These are phyloP conservation scores for Vombatus ursinus DNA, from an alignment of 2,113 vertebrate genomes.

Conservation along the genomic window DNA sequence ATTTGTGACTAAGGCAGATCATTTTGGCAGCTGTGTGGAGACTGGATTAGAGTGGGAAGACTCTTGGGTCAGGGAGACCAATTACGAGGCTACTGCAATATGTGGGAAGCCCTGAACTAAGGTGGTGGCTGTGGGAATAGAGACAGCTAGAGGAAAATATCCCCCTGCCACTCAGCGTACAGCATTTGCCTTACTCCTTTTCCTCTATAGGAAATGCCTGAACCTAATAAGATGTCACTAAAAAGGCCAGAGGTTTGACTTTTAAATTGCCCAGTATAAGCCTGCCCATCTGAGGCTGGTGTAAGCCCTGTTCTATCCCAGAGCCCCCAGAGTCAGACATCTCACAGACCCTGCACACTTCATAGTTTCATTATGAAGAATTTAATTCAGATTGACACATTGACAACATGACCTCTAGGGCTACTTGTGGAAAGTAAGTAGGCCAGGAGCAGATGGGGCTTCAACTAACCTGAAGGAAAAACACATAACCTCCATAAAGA, in stretches of 20 bases:
- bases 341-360: neutral
- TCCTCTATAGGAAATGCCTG: neutral
- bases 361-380: neutral
- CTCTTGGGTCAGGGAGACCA: neutral
- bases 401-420: neutral
- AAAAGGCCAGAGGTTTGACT: neutral
- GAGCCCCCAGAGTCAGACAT: neutral
- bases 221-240: neutral
- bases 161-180: neutral
- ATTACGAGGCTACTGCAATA: neutral
- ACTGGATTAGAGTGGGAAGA: neutral
- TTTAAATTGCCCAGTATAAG: neutral
- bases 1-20: neutral
- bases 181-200: neutral
- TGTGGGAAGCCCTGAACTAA: neutral
- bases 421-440: neutral
- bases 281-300: neutral
- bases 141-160: neutral
- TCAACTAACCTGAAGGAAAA: slow-evolving; percentile 43
- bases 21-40: neutral
- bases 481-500: neutral
- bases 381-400: neutral
- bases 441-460: neutral
- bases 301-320: neutral
- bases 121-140: neutral